Base-by-base conservation (phyloP, 2,888 invertebrate genomes). In the Orthosia gothica region DNA sequence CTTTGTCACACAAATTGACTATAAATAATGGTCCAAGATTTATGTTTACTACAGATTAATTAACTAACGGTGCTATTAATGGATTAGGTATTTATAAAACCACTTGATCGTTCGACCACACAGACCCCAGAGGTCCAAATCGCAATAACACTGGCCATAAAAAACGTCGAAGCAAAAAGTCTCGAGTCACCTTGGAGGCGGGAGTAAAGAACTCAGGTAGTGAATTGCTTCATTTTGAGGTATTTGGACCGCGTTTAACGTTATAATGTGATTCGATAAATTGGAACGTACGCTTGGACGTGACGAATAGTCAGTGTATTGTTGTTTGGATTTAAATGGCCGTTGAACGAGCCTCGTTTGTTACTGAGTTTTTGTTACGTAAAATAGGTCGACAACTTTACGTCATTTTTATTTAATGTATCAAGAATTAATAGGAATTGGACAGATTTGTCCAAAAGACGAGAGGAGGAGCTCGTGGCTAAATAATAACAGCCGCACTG, bases 141-240 rank as follows among this genome's bases (percentile, higher is more conserved):
- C 91, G 93, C 92, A 93, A 93, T 93, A 93, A 95, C 86, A 88
- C 83, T 89, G 90, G 90, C 79, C 83, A 91, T 91, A 93, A 94
- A 95, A 96, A 95, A 94, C 89, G 83, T 87, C 67, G 81, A 84
- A 79, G 92, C 93, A 95, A 96, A 96, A 96, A 96, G 91, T 91
- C 87, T 74, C 88, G 88, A 94, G 94, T 95, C 96, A 96, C 96
- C 96, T 96, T 96, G 94, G 90, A 90, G 91, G 90, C 90, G 92
- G 92, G 94, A 91, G 93, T 92, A 94, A 94, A 90, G 94, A 94
- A 93, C 94, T 93, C 96, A 96, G 96, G 96, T 96, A 96, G 95
- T 94, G 92, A 92, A 95, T 95, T 94, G 95, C 95, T 96, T 95
- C 92, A 95, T 95, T 94, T 93, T 91, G 91, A 93, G 90, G 90